Evolutionary conservation across 2,888 invertebrate species (phyloP), one percentile per base, ranked within the genome.

Genomic region (Cremastinae sp.): DNA sequence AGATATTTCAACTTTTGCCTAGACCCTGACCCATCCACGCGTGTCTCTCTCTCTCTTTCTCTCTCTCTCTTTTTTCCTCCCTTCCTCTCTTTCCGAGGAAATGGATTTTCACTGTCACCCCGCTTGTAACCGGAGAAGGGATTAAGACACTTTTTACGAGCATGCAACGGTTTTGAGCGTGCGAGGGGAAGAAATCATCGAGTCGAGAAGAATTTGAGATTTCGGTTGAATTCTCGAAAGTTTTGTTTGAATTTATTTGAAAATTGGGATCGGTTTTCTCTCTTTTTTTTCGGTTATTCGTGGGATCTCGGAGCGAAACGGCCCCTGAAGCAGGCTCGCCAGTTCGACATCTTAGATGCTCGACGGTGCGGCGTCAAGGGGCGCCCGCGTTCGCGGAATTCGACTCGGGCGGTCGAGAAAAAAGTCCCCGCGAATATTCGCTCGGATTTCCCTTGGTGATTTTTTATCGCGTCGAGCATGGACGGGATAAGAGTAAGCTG

Each of bases 321-420:
- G 72, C 75, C 62, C 75, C 75, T 76, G 68, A 22, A 8, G 45
- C 16, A 61, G 8, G 68, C 9, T 58, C 34, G 34, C 75, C 72
- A 38, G 68, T 64, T 10, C 51, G 12, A 22, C 75, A 53, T 62
- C 68, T 56, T 76, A 68, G 68, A 68, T 16, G 28, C 22, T 22
- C 20, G 53, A 56, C 28, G 49, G 49, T 43, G n/a, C 64, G 45
- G 43, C 72, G 34, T 58, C 58, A 56, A 76, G 75, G 68, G 68
- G 75, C 62, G 7, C 14, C 2, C 56, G 7, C 10, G 14, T 5
- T 12, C 12, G 12, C 12, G 45, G 12, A 45, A 18, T 20, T n/a
- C 41, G 14, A 47, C 18, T 20, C 18, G 16, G 12, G 7, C 7
- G 2, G 22, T 18, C 49, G 2, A 7, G 14, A 14, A 38, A 14